Evolutionary conservation across 2,888 invertebrate genomes (phyloP).

Genomic region (Carcina quercana): DNA sequence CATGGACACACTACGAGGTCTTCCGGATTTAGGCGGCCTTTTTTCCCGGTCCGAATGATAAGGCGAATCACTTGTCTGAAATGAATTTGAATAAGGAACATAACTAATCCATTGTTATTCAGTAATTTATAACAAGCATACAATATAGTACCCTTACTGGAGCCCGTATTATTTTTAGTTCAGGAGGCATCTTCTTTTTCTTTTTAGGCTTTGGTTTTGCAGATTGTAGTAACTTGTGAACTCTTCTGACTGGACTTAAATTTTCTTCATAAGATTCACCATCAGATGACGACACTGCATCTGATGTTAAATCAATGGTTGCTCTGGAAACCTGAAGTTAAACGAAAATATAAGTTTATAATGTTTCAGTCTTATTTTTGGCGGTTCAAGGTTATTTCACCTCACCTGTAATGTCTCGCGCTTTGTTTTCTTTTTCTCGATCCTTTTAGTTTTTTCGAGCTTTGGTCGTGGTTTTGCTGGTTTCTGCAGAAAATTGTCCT

Average conservation of each 20-base stretch:
- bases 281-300: conserved; percentile 79
- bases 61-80: conserved; percentile 66
- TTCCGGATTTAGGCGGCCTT: conserved; percentile 38
- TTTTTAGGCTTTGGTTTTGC: conserved; percentile 51
- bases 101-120: not conserved
- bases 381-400: conserved; percentile 13
- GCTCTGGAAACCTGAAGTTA: conserved; percentile 70
- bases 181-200: conserved; percentile 72
- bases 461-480: conserved; percentile 46
- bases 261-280: conserved; percentile 69
- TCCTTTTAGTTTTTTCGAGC: conserved; percentile 58
- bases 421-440: conserved; percentile 59
- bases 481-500: too few relatives aligned
- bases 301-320: conserved; percentile 76
- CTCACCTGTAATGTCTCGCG: conserved; percentile 75
- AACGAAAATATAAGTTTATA: not conserved
- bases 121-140: not conserved
- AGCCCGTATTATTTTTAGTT: conserved; percentile 63
- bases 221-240: conserved; percentile 54
- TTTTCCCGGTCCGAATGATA: conserved; percentile 62
- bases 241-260: conserved; percentile 58
- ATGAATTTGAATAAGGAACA: conserved; percentile 11
- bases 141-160: conserved; percentile 33
- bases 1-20: conserved; percentile 66
- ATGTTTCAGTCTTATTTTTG: not conserved